phyloP scores from a whole-genome alignment of 2,888 invertebrate species.

The Thecocarcelia acutangulata region DNA sequence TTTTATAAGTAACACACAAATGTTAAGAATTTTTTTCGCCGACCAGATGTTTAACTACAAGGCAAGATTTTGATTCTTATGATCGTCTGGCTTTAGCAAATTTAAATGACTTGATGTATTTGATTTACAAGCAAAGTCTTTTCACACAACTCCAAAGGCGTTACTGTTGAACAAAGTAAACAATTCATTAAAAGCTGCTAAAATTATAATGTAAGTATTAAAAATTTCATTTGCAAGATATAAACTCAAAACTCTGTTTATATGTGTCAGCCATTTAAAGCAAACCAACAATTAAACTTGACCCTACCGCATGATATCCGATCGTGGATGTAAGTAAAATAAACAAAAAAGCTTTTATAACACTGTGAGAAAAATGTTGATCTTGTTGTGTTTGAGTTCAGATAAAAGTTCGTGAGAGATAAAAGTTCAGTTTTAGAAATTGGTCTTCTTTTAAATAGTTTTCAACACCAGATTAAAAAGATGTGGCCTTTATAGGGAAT shows the following conservation, averaged over 20 bases:
- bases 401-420: too few relatives aligned
- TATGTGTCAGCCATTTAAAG: slow-evolving; percentile 7
- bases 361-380: background rate
- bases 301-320: slow-evolving; percentile 33
- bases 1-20: background rate
- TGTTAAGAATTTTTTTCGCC: slow-evolving; percentile 5
- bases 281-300: slow-evolving; percentile 54
- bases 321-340: too few relatives aligned
- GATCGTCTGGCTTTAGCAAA: background rate
- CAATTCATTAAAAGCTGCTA: slow-evolving; percentile 17
- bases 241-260: background rate
- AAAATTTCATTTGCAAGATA: slow-evolving; percentile 1
- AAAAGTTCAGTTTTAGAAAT: too few relatives aligned
- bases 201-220: slow-evolving; percentile 9
- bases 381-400: too few relatives aligned
- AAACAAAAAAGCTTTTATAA: background rate
- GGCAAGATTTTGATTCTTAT: background rate
- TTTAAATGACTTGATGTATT: slow-evolving; percentile 8
- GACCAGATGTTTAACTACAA: slow-evolving; percentile 26
- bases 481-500: too few relatives aligned
- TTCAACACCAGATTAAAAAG: too few relatives aligned
- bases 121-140: background rate
- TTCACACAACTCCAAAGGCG: background rate
- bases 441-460: too few relatives aligned
- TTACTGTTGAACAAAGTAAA: background rate